Evolutionary conservation across 1,140 invertebrate genomes (phyloP).

Genomic region (Psilanteris sp.): DNA sequence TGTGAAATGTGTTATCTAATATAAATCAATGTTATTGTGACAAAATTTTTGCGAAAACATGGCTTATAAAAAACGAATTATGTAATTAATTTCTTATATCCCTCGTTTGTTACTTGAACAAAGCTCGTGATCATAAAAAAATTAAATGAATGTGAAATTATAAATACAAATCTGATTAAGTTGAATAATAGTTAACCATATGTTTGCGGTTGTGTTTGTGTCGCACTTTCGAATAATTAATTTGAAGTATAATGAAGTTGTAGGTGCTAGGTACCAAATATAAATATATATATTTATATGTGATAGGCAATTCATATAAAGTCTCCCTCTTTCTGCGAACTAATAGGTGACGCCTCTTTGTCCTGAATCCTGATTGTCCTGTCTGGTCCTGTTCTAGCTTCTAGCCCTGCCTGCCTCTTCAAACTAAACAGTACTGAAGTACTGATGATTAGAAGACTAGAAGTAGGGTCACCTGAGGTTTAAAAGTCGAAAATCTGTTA

Average conservation of each 20-base stretch:
- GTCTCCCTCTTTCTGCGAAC: constrained; percentile 71
- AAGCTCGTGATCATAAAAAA: constrained; percentile 10
- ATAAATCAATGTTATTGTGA: constrained; percentile 2
- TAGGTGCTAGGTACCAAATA: constrained; percentile 71
- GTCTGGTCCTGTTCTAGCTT: constrained; percentile 75
- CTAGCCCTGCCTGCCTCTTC: constrained; percentile 78
- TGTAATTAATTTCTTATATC: neutral
- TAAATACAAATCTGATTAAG: constrained; percentile 16
- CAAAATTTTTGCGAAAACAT: constrained; percentile 6
- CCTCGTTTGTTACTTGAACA: neutral
- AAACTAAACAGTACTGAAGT: constrained; percentile 79
- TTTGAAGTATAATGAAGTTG: constrained; percentile 65
- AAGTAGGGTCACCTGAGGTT: constrained; percentile 80
- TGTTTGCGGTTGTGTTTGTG: constrained; percentile 6
- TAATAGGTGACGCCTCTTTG: constrained; percentile 76
- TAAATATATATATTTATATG: constrained; percentile 59
- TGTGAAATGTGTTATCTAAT: neutral
- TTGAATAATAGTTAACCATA: constrained; percentile 6
- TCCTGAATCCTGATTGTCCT: constrained; percentile 74
- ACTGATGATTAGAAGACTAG: constrained; percentile 80
- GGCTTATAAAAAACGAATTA: constrained; percentile 32
- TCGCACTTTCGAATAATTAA: constrained; percentile 28
- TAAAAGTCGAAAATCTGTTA: constrained; percentile 80
- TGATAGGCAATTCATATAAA: constrained; percentile 67
- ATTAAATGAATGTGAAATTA: constrained; percentile 4